phyloP scores from a whole-genome alignment of 2,888 invertebrate species.

The Barypeithes pellucidus region DNA sequence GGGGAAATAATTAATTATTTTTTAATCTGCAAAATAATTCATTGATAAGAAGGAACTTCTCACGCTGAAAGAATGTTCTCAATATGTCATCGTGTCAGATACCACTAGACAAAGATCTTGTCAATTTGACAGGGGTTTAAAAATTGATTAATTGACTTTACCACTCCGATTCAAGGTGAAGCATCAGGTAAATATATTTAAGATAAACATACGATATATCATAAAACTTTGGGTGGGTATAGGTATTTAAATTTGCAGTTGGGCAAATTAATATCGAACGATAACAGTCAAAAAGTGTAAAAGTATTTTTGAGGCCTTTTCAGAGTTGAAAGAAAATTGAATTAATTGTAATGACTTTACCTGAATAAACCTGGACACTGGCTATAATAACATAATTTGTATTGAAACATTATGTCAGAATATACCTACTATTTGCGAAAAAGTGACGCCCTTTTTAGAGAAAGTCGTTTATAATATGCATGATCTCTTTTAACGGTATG shows the following conservation, averaged over 20 bases:
- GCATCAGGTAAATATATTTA: not conserved
- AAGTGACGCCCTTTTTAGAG: conserved; percentile 13
- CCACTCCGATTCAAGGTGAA: not conserved
- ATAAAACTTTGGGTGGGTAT: not conserved
- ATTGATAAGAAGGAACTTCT: conserved; percentile 30
- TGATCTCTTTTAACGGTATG: conserved; percentile 13
- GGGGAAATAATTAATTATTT: conserved; percentile 30
- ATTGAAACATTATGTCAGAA: not conserved
- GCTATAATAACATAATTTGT: not conserved
- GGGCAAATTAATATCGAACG: no score
- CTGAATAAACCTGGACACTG: no score
- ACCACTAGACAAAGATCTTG: conserved; percentile 25
- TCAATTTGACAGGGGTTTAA: conserved; percentile 32
- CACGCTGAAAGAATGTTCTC: conserved; percentile 35
- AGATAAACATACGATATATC: conserved; percentile 4
- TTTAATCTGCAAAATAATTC: conserved; percentile 34
- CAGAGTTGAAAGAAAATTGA: no score
- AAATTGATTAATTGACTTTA: conserved; percentile 27
- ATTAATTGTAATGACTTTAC: no score
- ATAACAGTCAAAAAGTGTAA: no score
- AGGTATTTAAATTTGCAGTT: not conserved
- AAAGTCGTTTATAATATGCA: conserved; percentile 17
- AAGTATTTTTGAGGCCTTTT: no score
- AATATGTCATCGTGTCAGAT: conserved; percentile 25
- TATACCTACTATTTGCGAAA: not conserved